Percentiles rank a stretch among this genome's conserved stretches.
phyloP scores from a whole-genome alignment of 1,140 invertebrate genomes.

The Anastrepha ludens region DNA sequence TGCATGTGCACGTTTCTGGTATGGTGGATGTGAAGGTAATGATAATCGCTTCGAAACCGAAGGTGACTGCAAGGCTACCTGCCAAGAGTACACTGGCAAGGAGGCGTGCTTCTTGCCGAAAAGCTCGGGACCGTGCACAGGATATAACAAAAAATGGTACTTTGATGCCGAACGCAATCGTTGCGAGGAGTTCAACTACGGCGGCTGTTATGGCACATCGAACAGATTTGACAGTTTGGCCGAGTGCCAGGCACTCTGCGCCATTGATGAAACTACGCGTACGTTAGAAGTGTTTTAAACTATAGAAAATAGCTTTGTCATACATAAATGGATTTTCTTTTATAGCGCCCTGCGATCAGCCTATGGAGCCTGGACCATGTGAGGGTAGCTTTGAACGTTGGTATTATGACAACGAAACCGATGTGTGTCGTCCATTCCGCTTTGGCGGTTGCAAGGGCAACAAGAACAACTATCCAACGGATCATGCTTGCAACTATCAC shows the following conservation, averaged over 20 bases:
- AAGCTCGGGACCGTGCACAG: conserved; percentile 88
- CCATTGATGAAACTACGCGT: conserved; percentile 82
- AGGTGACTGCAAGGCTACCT: conserved; percentile 90
- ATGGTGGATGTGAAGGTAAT: conserved; percentile 95
- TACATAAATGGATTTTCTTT: not conserved
- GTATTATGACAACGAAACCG: conserved; percentile 84
- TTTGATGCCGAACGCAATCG: conserved; percentile 84
- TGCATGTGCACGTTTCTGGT: conserved; percentile 94
- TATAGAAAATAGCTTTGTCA: not conserved
- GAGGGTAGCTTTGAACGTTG: conserved; percentile 87
- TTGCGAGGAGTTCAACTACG: conserved; percentile 87
- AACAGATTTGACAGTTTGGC: conserved; percentile 90
- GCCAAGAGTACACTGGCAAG: conserved; percentile 88
- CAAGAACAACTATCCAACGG: conserved; percentile 88
- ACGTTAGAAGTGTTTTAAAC: conserved; percentile 64
- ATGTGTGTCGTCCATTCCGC: conserved; percentile 84
- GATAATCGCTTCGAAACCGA: conserved; percentile 89
- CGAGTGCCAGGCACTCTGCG: conserved; percentile 88
- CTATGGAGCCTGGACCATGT: conserved; percentile 87
- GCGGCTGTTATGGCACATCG: conserved; percentile 91
- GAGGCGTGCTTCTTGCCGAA: conserved; percentile 90
- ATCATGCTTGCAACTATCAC: conserved; percentile 85
- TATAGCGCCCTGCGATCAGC: conserved; percentile 86
- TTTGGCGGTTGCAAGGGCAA: conserved; percentile 96
- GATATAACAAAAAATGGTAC: conserved; percentile 88